phyloP scores from a whole-genome alignment of 2,888 invertebrate genomes.

The Escarpia spicata region DNA sequence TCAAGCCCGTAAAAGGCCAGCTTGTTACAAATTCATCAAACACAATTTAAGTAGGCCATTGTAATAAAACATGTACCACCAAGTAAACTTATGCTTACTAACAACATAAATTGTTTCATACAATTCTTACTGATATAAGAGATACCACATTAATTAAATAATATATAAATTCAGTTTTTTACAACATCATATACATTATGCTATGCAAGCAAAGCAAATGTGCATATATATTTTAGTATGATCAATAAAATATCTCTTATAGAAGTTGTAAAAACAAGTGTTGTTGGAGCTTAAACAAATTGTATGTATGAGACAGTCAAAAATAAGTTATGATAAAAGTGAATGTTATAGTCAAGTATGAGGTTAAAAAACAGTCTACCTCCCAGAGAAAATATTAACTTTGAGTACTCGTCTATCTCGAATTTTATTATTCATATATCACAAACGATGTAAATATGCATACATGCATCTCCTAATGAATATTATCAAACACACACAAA shows the following conservation, averaged over 20 bases:
- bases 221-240: neutral
- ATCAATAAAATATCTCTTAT: neutral
- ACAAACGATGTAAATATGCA: neutral
- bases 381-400: neutral
- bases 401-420: neutral
- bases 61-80: neutral
- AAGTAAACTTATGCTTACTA: neutral
- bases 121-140: neutral
- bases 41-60: no score
- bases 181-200: neutral
- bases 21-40: no score
- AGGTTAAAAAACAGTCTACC: neutral
- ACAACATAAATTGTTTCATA: neutral
- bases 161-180: neutral
- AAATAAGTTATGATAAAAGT: neutral
- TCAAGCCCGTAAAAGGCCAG: neutral
- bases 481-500: neutral
- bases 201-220: neutral
- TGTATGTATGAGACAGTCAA: neutral
- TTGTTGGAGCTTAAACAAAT: neutral
- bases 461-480: neutral
- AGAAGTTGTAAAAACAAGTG: neutral
- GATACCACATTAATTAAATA: neutral
- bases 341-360: neutral
- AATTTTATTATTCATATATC: neutral